Conservation (phyloP, 2,797 vertebrate species). For the Pantherophis alleghaniensis region DNA sequence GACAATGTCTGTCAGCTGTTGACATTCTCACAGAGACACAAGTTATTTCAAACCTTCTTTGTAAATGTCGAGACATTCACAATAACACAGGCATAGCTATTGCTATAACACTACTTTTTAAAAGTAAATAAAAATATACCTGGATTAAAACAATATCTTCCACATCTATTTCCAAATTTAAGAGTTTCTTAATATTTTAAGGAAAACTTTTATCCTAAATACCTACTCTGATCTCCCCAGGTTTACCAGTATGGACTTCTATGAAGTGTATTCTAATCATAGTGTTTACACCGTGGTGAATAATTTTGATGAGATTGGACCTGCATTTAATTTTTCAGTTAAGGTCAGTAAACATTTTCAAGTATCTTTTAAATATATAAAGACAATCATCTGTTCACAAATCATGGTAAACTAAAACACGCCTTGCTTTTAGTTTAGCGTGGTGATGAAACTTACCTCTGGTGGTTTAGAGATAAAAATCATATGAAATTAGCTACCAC, state of each 20-base stretch:
- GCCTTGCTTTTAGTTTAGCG: background rate
- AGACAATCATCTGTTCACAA: background rate
- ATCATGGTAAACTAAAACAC: background rate
- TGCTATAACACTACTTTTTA: background rate
- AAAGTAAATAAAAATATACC: conserved; percentile 1
- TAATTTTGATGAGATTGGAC: conserved; percentile 83
- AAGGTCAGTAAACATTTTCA: conserved; percentile 75
- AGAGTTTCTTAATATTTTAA: background rate
- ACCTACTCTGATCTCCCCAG: conserved; percentile 62
- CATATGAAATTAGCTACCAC: background rate
- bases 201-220: background rate
- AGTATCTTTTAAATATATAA: background rate
- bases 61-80: background rate
- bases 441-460: background rate
- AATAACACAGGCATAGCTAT: background rate
- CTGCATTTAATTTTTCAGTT: conserved; percentile 83
- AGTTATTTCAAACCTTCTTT: background rate
- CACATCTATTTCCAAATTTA: conserved; percentile 36
- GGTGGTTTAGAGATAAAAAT: background rate
- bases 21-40: background rate
- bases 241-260: conserved; percentile 82
- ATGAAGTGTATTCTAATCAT: conserved; percentile 74
- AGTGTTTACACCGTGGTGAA: conserved; percentile 72
- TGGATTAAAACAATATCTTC: conserved; percentile 13
- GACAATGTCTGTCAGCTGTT: background rate